phyloP scores from a whole-genome alignment of 2,888 invertebrate species.

The Mesorhabditis spiculigera region DNA sequence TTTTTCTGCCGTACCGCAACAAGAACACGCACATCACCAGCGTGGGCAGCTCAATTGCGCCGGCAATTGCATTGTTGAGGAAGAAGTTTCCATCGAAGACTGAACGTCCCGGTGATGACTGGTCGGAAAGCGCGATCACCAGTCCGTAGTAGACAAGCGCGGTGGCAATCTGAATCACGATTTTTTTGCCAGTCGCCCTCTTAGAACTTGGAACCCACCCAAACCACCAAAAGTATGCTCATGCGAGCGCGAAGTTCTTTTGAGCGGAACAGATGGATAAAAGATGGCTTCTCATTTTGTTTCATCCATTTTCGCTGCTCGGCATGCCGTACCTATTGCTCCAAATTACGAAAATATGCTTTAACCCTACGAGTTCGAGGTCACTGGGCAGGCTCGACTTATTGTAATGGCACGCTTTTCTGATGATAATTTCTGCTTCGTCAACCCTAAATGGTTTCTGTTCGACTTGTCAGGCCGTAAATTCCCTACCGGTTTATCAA shows the following conservation, averaged over 20 bases:
- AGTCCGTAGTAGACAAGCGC: conserved; percentile 58
- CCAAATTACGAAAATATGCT: not conserved
- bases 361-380: conserved; percentile 43
- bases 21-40: conserved; percentile 52
- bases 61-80: conserved; percentile 56
- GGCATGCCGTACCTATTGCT: conserved; percentile 37
- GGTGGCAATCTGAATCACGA: conserved; percentile 42
- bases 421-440: conserved; percentile 49
- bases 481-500: conserved; percentile 18
- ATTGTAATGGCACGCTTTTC: conserved; percentile 55
- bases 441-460: conserved; percentile 22
- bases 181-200: not conserved
- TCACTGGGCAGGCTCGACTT: conserved; percentile 54
- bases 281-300: conserved; percentile 44
- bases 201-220: conserved; percentile 27
- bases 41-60: conserved; percentile 57
- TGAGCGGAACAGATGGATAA: conserved; percentile 13
- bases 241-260: conserved; percentile 43
- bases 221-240: conserved; percentile 44
- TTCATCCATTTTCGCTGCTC: conserved; percentile 50
- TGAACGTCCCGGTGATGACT: conserved; percentile 39
- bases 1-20: conserved; percentile 45
- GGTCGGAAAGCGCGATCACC: conserved; percentile 56
- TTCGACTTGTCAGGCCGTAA: not conserved
- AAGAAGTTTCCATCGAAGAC: conserved; percentile 57